Evolutionary conservation across 2,113 vertebrate species (phyloP).

Genomic region (Scartelaos histophorus): DNA sequence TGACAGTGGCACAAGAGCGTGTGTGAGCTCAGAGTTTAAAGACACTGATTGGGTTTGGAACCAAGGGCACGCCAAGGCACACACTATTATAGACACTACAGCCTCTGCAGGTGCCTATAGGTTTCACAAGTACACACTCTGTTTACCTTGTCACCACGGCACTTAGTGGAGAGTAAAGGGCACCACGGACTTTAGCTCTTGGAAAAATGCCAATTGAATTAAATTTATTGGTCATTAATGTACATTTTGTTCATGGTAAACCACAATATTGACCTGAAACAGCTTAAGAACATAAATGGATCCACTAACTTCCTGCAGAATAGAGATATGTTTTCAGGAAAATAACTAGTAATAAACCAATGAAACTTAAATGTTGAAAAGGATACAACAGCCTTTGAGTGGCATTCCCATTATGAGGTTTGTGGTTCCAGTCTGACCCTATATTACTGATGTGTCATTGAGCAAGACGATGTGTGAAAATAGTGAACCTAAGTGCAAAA

Average conservation of each 20-base stretch:
- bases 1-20: constrained; percentile 66
- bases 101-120: constrained; percentile 20
- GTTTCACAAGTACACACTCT: constrained; percentile 23
- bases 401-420: background rate
- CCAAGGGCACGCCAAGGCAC: constrained; percentile 57
- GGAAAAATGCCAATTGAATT: background rate
- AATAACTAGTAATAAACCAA: too few relatives aligned
- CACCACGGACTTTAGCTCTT: constrained; percentile 26
- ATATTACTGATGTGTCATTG: background rate
- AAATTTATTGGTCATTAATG: background rate
- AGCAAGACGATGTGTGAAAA: background rate
- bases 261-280: too few relatives aligned
- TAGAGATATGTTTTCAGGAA: too few relatives aligned
- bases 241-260: too few relatives aligned
- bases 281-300: too few relatives aligned
- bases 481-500: background rate
- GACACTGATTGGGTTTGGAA: constrained; percentile 60
- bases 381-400: background rate
- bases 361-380: too few relatives aligned
- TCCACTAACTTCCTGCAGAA: too few relatives aligned
- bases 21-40: constrained; percentile 56
- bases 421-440: background rate
- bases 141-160: constrained; percentile 1
- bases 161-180: constrained; percentile 26
- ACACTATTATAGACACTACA: constrained; percentile 26